Conservation (phyloP, 2,888 invertebrate species). For the Uloborus plumipes region DNA sequence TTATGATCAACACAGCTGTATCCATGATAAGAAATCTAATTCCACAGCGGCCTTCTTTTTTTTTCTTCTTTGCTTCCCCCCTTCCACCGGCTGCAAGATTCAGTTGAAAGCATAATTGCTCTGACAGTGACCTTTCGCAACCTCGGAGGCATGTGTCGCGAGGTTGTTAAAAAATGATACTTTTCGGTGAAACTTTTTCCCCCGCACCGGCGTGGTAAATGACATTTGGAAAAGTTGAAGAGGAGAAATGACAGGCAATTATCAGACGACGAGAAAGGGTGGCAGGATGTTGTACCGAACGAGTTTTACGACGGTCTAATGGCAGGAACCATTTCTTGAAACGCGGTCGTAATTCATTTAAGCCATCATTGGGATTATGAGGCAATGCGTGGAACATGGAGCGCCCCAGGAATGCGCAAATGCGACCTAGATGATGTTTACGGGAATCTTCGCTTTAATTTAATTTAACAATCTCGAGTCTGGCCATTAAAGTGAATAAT, state of each 20-base stretch:
- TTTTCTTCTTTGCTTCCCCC: background rate
- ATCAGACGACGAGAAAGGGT: background rate
- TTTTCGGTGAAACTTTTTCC: background rate
- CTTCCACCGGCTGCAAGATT: slow-evolving; percentile 16
- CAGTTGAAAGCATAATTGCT: slow-evolving; percentile 42
- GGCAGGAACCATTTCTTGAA: background rate
- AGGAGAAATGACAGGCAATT: background rate
- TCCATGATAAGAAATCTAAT: slow-evolving; percentile 38
- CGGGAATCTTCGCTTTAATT: slow-evolving; percentile 22
- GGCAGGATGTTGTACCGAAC: background rate
- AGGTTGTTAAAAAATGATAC: background rate
- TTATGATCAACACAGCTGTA: slow-evolving; percentile 54
- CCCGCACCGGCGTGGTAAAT: slow-evolving; percentile 16
- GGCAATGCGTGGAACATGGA: background rate
- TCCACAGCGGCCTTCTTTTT: slow-evolving; percentile 20
- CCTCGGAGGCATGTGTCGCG: background rate
- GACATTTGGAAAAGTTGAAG: slow-evolving; percentile 24
- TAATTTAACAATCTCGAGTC: slow-evolving; percentile 14
- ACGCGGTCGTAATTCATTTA: too few relatives aligned
- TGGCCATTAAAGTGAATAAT: slow-evolving; percentile 37
- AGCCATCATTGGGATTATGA: background rate
- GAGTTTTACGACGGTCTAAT: background rate
- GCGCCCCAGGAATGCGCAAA: too few relatives aligned
- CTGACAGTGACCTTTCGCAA: slow-evolving; percentile 45
- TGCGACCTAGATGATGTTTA: too few relatives aligned